phyloP scores from a whole-genome alignment of 2,113 vertebrate species.

The Nerophis ophidion region DNA sequence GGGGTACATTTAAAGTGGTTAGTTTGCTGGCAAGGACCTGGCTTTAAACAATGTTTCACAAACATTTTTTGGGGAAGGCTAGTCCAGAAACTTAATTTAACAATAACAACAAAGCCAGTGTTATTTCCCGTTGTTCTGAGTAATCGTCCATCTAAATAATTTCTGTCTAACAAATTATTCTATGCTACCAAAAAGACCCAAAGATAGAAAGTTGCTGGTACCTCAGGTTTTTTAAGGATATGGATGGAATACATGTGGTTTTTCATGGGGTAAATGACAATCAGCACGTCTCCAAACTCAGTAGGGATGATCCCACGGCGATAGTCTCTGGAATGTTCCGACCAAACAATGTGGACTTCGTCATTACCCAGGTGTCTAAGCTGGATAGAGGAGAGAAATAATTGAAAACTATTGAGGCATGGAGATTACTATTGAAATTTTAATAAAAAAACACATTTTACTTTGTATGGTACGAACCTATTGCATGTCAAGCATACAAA shows the following conservation, averaged over 20 bases:
- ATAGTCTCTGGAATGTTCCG: constrained; percentile 96
- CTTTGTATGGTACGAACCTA: neutral
- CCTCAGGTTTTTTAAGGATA: constrained; percentile 98
- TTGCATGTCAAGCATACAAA: constrained; percentile 14
- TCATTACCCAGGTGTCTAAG: constrained; percentile 97
- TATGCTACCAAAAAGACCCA: no score
- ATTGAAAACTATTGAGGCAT: constrained; percentile 9
- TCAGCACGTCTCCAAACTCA: constrained; percentile 96
- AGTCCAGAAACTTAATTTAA: no score
- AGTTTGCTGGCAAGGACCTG: no score
- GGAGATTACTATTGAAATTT: constrained; percentile 6
- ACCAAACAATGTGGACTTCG: constrained; percentile 98
- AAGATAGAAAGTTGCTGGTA: constrained; percentile 39
- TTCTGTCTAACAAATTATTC: no score
- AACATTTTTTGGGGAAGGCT: no score
- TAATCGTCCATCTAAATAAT: no score
- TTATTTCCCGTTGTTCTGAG: no score
- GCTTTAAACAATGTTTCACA: no score
- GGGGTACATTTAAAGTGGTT: no score
- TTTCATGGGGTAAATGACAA: constrained; percentile 98
- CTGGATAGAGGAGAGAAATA: constrained; percentile 59
- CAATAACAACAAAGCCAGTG: no score
- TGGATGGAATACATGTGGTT: constrained; percentile 99
- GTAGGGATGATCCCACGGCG: constrained; percentile 97
- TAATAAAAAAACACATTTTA: constrained; percentile 7